phyloP scores from a whole-genome alignment of 2,113 vertebrate species.

The Spea bombifrons region DNA sequence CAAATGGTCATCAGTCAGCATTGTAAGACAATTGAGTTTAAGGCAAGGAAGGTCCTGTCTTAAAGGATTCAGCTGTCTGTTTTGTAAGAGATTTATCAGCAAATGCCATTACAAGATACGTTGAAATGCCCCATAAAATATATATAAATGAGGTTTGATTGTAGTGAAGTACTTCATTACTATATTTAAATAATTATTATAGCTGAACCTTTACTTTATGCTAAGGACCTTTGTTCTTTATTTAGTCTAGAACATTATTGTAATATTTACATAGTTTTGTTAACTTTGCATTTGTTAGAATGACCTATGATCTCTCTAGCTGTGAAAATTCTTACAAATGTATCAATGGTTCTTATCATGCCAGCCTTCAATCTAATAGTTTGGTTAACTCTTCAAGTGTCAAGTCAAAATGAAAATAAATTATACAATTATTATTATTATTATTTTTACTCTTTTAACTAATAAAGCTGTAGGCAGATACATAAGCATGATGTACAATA shows the following conservation, averaged over 20 bases:
- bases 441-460: too few relatives aligned
- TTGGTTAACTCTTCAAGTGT: too few relatives aligned
- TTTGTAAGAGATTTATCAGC: not conserved
- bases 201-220: not conserved
- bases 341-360: not conserved
- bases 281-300: constrained; percentile 7
- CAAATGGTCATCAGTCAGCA: too few relatives aligned
- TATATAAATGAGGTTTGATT: not conserved
- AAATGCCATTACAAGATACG: not conserved
- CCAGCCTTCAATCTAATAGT: not conserved
- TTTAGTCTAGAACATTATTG: not conserved
- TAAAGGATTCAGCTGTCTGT: too few relatives aligned
- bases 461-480: too few relatives aligned
- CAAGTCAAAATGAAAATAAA: too few relatives aligned
- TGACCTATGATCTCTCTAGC: constrained; percentile 24
- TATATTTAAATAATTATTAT: not conserved
- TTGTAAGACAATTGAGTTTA: too few relatives aligned
- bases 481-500: too few relatives aligned
- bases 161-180: too few relatives aligned
- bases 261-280: constrained; percentile 22
- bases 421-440: too few relatives aligned
- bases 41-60: too few relatives aligned
- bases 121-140: not conserved
- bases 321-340: not conserved
- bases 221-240: constrained; percentile 18